Conservation (phyloP, 1,140 invertebrate species). For the Listronotus oregonensis region DNA sequence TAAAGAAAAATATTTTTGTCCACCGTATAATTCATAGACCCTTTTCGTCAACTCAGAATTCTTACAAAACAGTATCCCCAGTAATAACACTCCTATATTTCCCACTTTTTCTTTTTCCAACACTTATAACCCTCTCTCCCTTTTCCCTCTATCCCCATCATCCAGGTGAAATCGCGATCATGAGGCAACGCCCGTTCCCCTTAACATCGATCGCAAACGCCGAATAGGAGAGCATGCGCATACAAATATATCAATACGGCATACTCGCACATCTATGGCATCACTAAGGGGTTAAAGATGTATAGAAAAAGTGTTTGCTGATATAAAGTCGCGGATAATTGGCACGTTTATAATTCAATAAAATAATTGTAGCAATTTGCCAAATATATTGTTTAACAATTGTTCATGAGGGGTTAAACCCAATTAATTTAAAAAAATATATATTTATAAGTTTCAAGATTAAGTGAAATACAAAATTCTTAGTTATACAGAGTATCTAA, state of each 20-base stretch:
- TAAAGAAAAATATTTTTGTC: too few relatives aligned
- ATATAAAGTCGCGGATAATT: not conserved
- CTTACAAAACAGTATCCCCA: conserved; percentile 11
- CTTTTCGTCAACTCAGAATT: not conserved
- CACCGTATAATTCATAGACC: too few relatives aligned
- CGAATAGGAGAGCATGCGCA: conserved; percentile 7
- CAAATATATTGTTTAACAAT: too few relatives aligned
- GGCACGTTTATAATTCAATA: too few relatives aligned
- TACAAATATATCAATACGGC: conserved; percentile 18
- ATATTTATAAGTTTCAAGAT: too few relatives aligned
- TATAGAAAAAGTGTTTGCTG: not conserved
- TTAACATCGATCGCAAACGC: conserved; percentile 17
- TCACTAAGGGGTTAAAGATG: conserved; percentile 5
- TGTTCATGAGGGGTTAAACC: too few relatives aligned
- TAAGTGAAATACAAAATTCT: too few relatives aligned
- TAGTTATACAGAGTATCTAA: too few relatives aligned
- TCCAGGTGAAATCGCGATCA: conserved; percentile 31
- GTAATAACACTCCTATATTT: conserved; percentile 27
- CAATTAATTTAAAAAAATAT: too few relatives aligned
- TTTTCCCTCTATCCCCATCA: conserved; percentile 5
- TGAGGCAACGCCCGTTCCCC: conserved; percentile 34
- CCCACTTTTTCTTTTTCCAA: conserved; percentile 23
- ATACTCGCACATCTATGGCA: conserved; percentile 22
- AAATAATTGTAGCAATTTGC: too few relatives aligned
- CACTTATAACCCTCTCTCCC: conserved; percentile 22